Conservation (phyloP, 2,797 vertebrate species). For the Bufotes viridis region DNA sequence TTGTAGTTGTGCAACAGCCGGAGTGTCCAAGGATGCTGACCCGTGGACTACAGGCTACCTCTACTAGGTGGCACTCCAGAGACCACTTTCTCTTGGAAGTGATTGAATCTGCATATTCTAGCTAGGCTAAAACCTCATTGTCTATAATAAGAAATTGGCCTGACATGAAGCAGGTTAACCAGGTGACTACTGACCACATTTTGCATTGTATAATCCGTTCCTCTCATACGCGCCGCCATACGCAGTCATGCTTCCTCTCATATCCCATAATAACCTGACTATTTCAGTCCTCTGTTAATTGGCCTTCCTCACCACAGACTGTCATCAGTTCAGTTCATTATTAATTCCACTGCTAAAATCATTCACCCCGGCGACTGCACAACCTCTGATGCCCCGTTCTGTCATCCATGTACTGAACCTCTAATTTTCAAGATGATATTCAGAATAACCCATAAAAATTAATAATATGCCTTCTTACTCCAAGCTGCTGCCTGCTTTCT, state of each 20-base stretch:
- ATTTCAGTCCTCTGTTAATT: background rate
- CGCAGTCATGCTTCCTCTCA: background rate
- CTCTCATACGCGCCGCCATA: background rate
- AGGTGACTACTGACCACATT: background rate
- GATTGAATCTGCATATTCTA: background rate
- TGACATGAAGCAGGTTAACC: background rate
- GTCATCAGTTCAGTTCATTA: background rate
- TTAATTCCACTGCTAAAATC: slow-evolving; percentile 12
- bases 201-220: background rate
- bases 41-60: too few relatives aligned
- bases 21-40: too few relatives aligned
- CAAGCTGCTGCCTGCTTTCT: background rate
- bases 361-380: background rate
- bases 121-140: background rate
- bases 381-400: background rate
- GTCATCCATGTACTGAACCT: background rate
- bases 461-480: background rate
- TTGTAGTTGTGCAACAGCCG: too few relatives aligned
- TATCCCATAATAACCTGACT: background rate
- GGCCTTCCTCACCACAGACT: background rate
- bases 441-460: background rate
- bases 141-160: background rate
- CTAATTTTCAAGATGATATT: slow-evolving; percentile 3
- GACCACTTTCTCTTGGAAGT: too few relatives aligned
- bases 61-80: too few relatives aligned